A percentile compares a stretch with the other conserved stretches of the same genome.
phyloP scores from a whole-genome alignment of 2,113 vertebrate species.

The Rafetus swinhoei region DNA sequence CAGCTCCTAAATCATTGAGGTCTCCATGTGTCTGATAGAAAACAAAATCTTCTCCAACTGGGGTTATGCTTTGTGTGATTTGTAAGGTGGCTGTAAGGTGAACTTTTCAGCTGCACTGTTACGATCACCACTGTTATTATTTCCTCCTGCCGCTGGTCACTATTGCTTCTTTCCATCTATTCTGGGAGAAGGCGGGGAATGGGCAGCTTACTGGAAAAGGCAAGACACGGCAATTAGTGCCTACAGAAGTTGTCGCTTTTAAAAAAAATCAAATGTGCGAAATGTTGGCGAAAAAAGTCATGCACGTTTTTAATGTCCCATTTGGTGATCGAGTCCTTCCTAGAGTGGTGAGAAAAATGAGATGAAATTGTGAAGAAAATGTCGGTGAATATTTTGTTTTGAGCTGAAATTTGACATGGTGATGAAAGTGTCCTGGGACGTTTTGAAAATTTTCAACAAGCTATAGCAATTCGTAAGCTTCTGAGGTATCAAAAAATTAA shows the following conservation, averaged over 20 bases:
- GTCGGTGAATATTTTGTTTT: not conserved
- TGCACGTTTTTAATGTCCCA: not conserved
- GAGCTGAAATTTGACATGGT: not conserved
- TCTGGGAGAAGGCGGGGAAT: not conserved
- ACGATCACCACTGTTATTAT: not conserved
- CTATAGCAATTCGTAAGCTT: not conserved
- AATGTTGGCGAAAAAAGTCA: not conserved
- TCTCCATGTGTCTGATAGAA: not conserved
- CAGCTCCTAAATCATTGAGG: not conserved
- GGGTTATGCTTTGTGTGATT: not conserved
- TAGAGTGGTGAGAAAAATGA: not conserved
- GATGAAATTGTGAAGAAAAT: not conserved
- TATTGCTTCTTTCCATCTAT: not conserved
- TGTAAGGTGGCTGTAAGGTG: not conserved
- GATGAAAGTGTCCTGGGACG: not conserved
- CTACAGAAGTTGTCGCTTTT: not conserved
- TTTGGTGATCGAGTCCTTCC: not conserved
- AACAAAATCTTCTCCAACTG: not conserved
- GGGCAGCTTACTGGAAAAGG: not conserved
- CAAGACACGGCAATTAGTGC: not conserved
- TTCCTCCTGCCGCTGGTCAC: not conserved
- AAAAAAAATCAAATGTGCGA: not conserved
- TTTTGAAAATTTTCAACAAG: not conserved
- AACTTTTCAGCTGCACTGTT: not conserved
- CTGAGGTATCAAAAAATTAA: too few species aligned